Evolutionary conservation across 2,888 invertebrate species (phyloP), one percentile per base, ranked within the genome.

Genomic region (Trissonchulus latispiculum): DNA sequence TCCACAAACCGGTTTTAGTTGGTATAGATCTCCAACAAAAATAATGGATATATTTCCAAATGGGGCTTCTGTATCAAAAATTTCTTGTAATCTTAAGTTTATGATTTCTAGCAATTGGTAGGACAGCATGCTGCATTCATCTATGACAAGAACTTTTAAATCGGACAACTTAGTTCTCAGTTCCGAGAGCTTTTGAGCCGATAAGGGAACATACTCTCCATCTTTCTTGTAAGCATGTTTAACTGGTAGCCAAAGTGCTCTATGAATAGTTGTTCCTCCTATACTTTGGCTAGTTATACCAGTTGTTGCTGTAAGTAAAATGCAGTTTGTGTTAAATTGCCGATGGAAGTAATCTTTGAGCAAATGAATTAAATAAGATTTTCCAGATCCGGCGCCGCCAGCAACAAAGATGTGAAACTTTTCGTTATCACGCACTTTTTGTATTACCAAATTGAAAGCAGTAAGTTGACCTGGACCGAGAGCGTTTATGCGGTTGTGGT

Each of bases 51-150:
- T 33, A 32, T 28, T 28, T 28, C 66, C 66, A 64, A 64, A 64
- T n/a, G 18, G 18, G 8, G 8, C 8, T 29, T 8, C 18, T 29
- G 32, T 32, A n/a, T 29, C 66, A 64, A 64, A 64, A 32, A 64
- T 64, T n/a, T 64, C 66, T 64, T 64, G 66, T 15, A 64, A 28
- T n/a, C 66, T 29, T 33, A 64, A 64, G n/a, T 64, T 29, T 32
- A 64, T 64, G 28, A 29, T 32, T 64, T 64, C 66, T 8, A 64
- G 35, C 8, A 64, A n/a, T 8, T 32, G 8, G 18, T 32, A 64
- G 18, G 66, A n/a, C 35, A 64, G n/a, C 66, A 64, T 64, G 28
- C 66, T 29, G 66, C 66, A 64, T 64, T 64, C 66, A 64, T 64
- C 66, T 15, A 64, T 64, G 8, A 64, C 28, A 15, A 64, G 8